phyloP scores from a whole-genome alignment of 2,888 invertebrate species.

The Vanessa cardui region DNA sequence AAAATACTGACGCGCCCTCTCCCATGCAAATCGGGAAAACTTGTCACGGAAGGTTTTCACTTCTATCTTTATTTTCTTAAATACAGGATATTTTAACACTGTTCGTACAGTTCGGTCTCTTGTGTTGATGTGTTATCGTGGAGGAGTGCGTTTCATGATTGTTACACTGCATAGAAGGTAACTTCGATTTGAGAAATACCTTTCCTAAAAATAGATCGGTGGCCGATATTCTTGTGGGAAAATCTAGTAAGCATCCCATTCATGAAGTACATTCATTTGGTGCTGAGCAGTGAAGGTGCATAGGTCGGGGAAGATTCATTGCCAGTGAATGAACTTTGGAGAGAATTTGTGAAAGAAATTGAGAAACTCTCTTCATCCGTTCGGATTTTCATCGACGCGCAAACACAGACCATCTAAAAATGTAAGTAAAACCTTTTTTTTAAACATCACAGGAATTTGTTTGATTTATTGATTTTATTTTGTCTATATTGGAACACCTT shows the following conservation, averaged over 20 bases:
- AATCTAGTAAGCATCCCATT: constrained; percentile 68
- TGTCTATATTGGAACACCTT: too few species aligned
- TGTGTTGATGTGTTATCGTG: constrained; percentile 25
- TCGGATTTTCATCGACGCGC: constrained; percentile 24
- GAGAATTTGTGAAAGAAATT: constrained; percentile 21
- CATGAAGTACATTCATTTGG: constrained; percentile 75
- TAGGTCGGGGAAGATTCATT: constrained; percentile 52
- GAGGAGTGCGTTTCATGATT: constrained; percentile 1
- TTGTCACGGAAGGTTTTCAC: constrained; percentile 71
- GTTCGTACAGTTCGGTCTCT: constrained; percentile 41
- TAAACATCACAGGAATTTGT: background rate
- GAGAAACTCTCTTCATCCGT: constrained; percentile 3
- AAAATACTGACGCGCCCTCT: constrained; percentile 76
- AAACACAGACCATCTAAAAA: constrained; percentile 22
- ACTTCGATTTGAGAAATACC: constrained; percentile 43
- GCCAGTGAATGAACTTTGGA: constrained; percentile 48
- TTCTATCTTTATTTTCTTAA: constrained; percentile 66
- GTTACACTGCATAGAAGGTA: constrained; percentile 31
- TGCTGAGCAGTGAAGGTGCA: constrained; percentile 65
- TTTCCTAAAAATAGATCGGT: constrained; percentile 68
- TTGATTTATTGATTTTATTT: too few species aligned
- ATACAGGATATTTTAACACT: constrained; percentile 61
- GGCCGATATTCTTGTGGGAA: constrained; percentile 59
- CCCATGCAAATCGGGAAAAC: constrained; percentile 75
- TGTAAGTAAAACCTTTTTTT: constrained; percentile 29